These are phyloP conservation scores for Gallinago undulata DNA, from an alignment of 2,113 vertebrate species.

Conservation along the genomic window DNA sequence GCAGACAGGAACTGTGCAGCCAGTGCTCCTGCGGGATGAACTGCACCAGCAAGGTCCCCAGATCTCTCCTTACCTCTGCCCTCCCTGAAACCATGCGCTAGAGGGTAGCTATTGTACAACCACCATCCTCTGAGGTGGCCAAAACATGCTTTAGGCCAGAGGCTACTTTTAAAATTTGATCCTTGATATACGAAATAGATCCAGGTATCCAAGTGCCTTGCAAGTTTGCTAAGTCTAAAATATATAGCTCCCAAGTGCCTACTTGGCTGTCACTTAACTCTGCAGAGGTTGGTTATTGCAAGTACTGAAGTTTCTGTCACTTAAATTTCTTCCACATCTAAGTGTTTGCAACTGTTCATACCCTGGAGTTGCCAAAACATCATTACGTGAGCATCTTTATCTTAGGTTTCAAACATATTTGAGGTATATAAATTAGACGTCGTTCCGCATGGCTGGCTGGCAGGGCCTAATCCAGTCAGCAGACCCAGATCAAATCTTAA, in stretches of 20 bases:
- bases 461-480: background rate
- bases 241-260: background rate
- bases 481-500: constrained; percentile 24
- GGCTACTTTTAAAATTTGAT: background rate
- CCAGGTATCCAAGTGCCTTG: background rate
- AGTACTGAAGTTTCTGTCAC: background rate
- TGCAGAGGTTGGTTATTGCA: background rate
- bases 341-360: constrained; percentile 6
- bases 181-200: background rate
- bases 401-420: constrained; percentile 41
- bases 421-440: constrained; percentile 17
- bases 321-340: background rate
- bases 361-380: background rate
- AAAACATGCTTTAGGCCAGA: background rate
- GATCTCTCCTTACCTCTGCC: background rate
- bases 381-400: background rate
- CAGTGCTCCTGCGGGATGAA: background rate
- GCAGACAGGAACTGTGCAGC: background rate
- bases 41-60: background rate
- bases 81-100: rapidly evolving
- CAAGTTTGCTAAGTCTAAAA: background rate
- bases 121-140: background rate
- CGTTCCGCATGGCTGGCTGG: background rate
- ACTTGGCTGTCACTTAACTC: background rate
- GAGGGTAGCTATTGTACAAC: background rate